Percentiles rank a stretch among this genome's conserved stretches.
phyloP scores from a whole-genome alignment of 2,888 invertebrate species.

The Cryptus armator region DNA sequence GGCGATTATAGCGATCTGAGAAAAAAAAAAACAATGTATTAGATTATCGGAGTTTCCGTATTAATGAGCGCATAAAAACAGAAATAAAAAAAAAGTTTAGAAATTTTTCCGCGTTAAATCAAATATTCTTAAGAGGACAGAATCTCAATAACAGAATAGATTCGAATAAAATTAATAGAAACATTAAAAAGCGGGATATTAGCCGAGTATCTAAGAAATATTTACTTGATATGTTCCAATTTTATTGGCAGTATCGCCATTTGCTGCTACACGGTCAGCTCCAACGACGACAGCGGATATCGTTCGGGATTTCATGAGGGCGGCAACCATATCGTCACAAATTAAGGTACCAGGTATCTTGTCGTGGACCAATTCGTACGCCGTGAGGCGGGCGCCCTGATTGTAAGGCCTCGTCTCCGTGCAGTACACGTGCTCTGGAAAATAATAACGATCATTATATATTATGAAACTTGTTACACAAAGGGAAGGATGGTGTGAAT shows the following conservation, averaged over 20 bases:
- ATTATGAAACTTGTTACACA: constrained; percentile 6
- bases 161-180: no score
- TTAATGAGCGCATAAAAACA: no score
- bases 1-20: constrained; percentile 94
- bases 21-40: constrained; percentile 24
- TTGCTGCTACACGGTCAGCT: constrained; percentile 97
- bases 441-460: background rate
- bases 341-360: constrained; percentile 96
- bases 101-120: no score
- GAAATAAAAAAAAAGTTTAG: background rate
- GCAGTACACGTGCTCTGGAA: constrained; percentile 94
- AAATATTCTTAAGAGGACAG: no score
- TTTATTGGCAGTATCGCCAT: constrained; percentile 99
- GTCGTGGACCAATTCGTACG: constrained; percentile 97
- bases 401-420: constrained; percentile 99
- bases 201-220: background rate
- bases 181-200: background rate
- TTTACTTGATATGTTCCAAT: constrained; percentile 96
- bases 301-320: constrained; percentile 93
- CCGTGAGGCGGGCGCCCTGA: constrained; percentile 98
- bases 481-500: no score
- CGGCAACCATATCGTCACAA: constrained; percentile 98
- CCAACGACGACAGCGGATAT: constrained; percentile 98
- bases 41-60: no score
- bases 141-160: no score